These are phyloP conservation scores for Aleiodes testaceus DNA, from an alignment of 2,888 invertebrate species.

Conservation along the genomic window DNA sequence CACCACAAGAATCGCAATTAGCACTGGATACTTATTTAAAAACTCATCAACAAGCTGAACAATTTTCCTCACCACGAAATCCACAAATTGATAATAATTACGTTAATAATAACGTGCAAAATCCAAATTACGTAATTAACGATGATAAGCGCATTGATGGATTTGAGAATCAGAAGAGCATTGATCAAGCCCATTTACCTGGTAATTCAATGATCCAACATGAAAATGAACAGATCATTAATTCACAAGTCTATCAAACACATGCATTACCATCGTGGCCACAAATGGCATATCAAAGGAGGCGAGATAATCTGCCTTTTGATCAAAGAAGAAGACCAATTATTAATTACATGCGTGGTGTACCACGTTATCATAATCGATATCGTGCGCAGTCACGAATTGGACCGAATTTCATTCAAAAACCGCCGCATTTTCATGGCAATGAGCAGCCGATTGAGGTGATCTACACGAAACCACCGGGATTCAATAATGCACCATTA, in stretches of 20 bases:
- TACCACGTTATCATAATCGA: constrained; percentile 25
- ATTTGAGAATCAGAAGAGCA: background rate
- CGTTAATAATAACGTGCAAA: background rate
- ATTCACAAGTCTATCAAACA: constrained; percentile 26
- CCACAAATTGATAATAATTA: background rate
- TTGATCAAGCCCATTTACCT: constrained; percentile 15
- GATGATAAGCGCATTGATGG: background rate
- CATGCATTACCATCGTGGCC: constrained; percentile 35
- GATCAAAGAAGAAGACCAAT: constrained; percentile 37
- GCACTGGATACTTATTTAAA: constrained; percentile 62
- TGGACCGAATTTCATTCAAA: constrained; percentile 52
- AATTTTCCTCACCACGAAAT: background rate
- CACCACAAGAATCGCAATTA: constrained; percentile 64
- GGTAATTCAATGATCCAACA: constrained; percentile 18
- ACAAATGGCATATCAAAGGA: constrained; percentile 35
- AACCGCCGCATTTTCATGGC: constrained; percentile 43
- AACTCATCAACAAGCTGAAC: constrained; percentile 31
- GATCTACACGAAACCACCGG: constrained; percentile 64
- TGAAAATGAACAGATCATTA: constrained; percentile 10
- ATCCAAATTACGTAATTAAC: background rate
- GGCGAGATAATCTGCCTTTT: constrained; percentile 34
- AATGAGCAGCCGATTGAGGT: constrained; percentile 58
- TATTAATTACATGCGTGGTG: constrained; percentile 33
- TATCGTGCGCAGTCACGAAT: constrained; percentile 56
- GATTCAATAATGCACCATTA: constrained; percentile 48